Evolutionary conservation across 2,888 invertebrate species (phyloP), one percentile per base, ranked within the genome.

Genomic region (Tipula unca): DNA sequence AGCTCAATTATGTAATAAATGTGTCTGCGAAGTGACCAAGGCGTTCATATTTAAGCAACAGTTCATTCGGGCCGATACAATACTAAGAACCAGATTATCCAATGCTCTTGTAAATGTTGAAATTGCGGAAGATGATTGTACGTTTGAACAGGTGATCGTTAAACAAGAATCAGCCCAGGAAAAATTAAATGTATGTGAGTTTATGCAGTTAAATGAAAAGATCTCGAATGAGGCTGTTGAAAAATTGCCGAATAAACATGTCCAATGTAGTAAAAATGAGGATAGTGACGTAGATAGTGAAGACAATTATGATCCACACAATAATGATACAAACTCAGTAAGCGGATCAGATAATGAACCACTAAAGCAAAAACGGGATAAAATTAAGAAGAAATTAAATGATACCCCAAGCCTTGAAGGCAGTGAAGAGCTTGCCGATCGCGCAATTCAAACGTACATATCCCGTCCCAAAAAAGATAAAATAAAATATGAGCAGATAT

Each of bases 31-130:
- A 83, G 83, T 83, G 35, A 35, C 17, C 6, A 83, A 32, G 5
- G 83, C 83, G 1, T 83, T 83, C 32, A 32, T 83, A 32, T 83
- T 83, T 83, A 83, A 83, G 17, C 83, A 83, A 83, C 83, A 83
- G 20, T 83, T 83, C 32, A 83, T 83, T 32, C 83, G 83, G 10
- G 83, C 83, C 1, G 35, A 83, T 83, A n/a, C 83, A 5, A 83
- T 83, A n/a, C n/a, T 83, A 6, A n/a, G 83, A 83, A 17, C 29
- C n/a, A 83, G 32, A 83, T 10, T 83, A 13, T 29, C 83, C 8
- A 83, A n/a, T 2, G 17, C 17, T 6, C 1, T 83, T 20, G 32
- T 5, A 1, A 17, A 32, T 29, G 17, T n/a, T 29, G 82, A 82
- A 29, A 82, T 29, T 14, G 29, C 5, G 13, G 35, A 29, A 83